phyloP scores from a whole-genome alignment of 2,888 invertebrate genomes.

The Conus canariensis region DNA sequence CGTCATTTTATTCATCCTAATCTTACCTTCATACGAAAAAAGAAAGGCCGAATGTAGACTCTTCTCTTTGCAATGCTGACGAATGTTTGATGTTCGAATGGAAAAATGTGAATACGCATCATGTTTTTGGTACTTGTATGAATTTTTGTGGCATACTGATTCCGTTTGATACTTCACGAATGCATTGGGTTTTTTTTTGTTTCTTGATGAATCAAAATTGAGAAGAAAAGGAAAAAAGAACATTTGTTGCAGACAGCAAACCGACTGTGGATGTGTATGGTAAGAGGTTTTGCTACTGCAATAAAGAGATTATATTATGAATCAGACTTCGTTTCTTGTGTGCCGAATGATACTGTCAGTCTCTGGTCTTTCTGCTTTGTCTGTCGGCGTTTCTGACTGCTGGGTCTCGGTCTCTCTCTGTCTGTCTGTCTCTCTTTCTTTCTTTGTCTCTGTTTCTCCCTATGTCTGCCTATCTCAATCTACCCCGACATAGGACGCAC shows the following conservation, averaged over 20 bases:
- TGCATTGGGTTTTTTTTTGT: neutral
- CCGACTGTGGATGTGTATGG: neutral
- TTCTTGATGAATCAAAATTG: constrained; percentile 17
- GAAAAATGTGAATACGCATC: neutral
- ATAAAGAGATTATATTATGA: constrained; percentile 25
- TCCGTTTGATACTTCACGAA: neutral
- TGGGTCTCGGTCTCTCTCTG: neutral
- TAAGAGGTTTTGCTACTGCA: constrained; percentile 21
- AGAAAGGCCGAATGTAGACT: neutral
- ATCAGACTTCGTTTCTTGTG: neutral
- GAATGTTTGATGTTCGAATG: neutral
- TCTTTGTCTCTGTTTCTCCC: too few species aligned
- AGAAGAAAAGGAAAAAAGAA: neutral
- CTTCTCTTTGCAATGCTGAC: neutral
- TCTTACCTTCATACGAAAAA: neutral
- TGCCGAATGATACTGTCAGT: neutral
- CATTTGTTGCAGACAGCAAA: neutral
- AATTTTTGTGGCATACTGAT: neutral
- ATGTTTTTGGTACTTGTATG: neutral
- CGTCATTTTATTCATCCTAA: neutral
- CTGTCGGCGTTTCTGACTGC: too few species aligned
- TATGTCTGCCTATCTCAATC: too few species aligned
- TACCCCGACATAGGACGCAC: too few species aligned
- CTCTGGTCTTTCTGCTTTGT: too few species aligned
- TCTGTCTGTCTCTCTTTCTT: neutral